phyloP scores from a whole-genome alignment of 2,888 invertebrate genomes.

The Acleris holmiana region DNA sequence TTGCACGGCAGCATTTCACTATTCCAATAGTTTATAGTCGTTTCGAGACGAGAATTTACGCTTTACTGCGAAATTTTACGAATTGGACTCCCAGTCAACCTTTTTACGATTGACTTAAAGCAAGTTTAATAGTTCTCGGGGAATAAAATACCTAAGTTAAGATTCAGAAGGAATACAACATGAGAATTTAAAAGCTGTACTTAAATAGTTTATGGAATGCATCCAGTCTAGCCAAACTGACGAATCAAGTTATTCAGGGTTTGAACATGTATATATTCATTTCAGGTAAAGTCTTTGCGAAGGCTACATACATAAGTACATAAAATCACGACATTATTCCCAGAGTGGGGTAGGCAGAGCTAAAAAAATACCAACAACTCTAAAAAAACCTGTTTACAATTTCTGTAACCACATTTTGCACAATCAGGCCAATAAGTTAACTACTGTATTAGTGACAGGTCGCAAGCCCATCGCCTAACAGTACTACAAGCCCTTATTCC shows the following conservation, averaged over 20 bases:
- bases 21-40: conserved; percentile 61
- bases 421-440: too few species aligned
- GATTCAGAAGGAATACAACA: conserved; percentile 30
- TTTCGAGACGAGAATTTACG: conserved; percentile 64
- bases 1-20: conserved; percentile 45
- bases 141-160: conserved; percentile 40
- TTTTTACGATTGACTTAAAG: conserved; percentile 58
- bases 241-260: conserved; percentile 19
- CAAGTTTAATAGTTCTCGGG: conserved; percentile 50
- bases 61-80: conserved; percentile 65
- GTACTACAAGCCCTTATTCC: too few species aligned
- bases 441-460: too few species aligned
- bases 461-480: too few species aligned
- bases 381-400: too few species aligned
- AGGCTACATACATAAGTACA: too few species aligned
- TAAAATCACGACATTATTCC: too few species aligned
- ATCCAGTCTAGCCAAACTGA: conserved; percentile 30
- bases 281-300: too few species aligned
- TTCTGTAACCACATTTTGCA: too few species aligned
- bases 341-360: too few species aligned
- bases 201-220: conserved; percentile 33
- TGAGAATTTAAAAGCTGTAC: conserved; percentile 25
- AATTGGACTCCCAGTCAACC: conserved; percentile 51
- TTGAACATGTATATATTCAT: conserved; percentile 2
- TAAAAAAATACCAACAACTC: too few species aligned